Evolutionary conservation across 1,140 invertebrate species (phyloP), one percentile per base, ranked within the genome.

Genomic region (Drosophila mojavensis): DNA sequence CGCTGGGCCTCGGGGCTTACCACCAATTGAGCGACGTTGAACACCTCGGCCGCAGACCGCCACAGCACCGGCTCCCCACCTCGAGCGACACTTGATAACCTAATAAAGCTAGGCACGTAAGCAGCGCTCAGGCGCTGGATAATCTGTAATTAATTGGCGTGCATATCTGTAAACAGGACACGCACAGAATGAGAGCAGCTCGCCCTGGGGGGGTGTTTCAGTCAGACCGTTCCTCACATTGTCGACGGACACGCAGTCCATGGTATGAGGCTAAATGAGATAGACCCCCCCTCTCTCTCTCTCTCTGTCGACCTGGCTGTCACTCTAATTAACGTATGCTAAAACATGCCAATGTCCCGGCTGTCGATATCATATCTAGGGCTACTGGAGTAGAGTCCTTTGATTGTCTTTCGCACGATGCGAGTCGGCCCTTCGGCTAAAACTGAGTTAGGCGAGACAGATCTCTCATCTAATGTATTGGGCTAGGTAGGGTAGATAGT

Each of bases 101-200:
- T 66, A 81, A 81, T 79, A 76, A 76, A 81, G 65, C 58, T 69
- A 58, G 45, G 53, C n/a, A 56, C 30, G 24, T 17, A 15, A 45
- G n/a, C 61, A 45, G 81, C 65, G 77, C 58, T 78, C 60, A 72
- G 58, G 54, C 65, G 78, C 54, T 81, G 79, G 79, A 75, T 86
- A 86, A 86, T 88, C 82, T 79, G 82, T 78, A 86, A 88, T 86
- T 86, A 86, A 86, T 82, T 82, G 83, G 67, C 79, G 70, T 76
- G 82, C 76, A 82, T 33, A 39, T 86, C 83, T 81, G 75, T 79
- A 81, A 59, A 79, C 82, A 69, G 56, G 62, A 68, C 82, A 86
- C 81, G 75, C 81, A 78, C 80, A 60, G 7, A 36, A 36, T 36
- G 33, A 61, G 45, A n/a, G 28, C 4, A 36, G 60, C 47, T 56